Evolutionary conservation across 2,797 vertebrate species (phyloP).

Genomic region (Coranthus polyacanthus): DNA sequence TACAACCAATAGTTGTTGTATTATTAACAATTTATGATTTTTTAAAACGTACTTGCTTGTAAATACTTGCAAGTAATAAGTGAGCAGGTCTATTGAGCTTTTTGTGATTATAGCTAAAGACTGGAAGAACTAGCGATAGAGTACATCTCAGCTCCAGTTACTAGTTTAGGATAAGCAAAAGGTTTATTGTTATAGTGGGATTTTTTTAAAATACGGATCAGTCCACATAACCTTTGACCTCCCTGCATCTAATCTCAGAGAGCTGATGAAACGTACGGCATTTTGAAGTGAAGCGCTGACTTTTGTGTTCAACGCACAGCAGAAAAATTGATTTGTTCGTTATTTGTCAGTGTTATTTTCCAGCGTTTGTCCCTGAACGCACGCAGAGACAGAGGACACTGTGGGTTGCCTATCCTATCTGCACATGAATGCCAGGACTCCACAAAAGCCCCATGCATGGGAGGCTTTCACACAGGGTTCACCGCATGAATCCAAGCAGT

Average conservation of each 20-base stretch:
- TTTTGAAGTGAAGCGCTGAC: conserved; percentile 51
- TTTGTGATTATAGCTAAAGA: not conserved
- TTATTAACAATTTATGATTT: not conserved
- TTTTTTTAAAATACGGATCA: no score
- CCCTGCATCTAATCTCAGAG: no score
- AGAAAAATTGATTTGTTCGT: conserved; percentile 32
- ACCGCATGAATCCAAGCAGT: conserved; percentile 61
- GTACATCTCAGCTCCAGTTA: not conserved
- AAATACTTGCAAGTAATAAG: not conserved
- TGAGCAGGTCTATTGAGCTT: not conserved
- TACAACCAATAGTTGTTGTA: not conserved
- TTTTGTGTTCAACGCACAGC: conserved; percentile 8
- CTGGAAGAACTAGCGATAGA: not conserved
- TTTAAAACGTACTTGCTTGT: not conserved
- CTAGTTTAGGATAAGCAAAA: not conserved
- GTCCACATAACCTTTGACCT: conserved; percentile 32
- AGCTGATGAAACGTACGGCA: conserved; percentile 21
- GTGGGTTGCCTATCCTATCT: conserved; percentile 22
- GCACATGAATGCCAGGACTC: conserved; percentile 61
- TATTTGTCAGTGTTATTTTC: conserved; percentile 39
- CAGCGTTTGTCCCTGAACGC: conserved; percentile 34
- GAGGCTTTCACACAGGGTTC: conserved; percentile 61
- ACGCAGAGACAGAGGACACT: conserved; percentile 33
- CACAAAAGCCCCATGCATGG: conserved; percentile 61
- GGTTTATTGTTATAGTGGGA: not conserved